Base-by-base conservation (phyloP, 2,888 invertebrate genomes). In the Oxyteleia sp. region DNA sequence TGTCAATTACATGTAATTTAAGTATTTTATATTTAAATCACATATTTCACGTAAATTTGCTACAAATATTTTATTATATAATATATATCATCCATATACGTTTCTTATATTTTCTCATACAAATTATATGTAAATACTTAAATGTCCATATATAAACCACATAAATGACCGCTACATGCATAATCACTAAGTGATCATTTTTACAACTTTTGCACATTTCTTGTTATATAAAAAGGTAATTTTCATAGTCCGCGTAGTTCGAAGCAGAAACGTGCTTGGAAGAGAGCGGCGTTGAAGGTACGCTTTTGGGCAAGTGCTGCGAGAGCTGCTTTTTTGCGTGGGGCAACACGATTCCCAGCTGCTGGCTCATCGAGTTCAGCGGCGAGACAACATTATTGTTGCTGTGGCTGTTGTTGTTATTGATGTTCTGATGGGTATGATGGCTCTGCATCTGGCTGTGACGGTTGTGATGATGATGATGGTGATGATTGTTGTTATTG, bases 191-290 rank as follows among this genome's bases (percentile, higher is more conserved):
- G 43, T 43, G 13, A 43, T 43, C 16, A 43, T 43, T 15, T 43
- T 32, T 32, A 32, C 23, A 4, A 23, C 23, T 47, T 45, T 45
- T 47, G 16, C 20, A 18, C 18, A 10, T 49, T 26, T 26, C 15
- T 13, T n/a, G 66, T 94, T 92, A 96, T 89, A 96, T 96, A 90
- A 95, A 96, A 89, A 96, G 95, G 91, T 95, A 96, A 92, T 96
- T 95, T 89, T 96, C 95, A 88, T 96, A 95, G 86, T 95, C 95
- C 47, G 95, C 94, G 87, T 95, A 95, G 68, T 94, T 93, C 7
- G 88, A 83, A 4, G 91, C 85, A 4, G 92, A 89, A 29, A 93
- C 86, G 74, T 93, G 93, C 81, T 93, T 93, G 18, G 91, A 87
- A n/a, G 93, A 87, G 29, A 92, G 82, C 10, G 93, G 93, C 23